Percentiles rank a stretch among this genome's conserved stretches.
Conservation (phyloP, 2,113 vertebrate genomes). For the Budorcas taxicolor region DNA sequence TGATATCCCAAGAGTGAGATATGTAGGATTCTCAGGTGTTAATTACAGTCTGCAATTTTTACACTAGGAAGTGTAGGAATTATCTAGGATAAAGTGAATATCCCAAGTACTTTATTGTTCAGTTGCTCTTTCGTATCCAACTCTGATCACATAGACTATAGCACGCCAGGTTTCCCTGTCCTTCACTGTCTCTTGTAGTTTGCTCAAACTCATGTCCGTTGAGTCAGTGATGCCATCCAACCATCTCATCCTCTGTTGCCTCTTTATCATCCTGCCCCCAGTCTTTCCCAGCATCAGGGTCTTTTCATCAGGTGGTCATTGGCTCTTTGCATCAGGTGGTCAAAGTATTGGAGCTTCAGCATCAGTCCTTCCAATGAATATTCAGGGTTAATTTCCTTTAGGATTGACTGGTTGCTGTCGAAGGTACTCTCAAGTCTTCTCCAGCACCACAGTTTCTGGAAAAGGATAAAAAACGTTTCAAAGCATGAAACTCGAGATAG, state of each 20-base stretch:
- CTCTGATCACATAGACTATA: neutral
- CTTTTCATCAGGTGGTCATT: neutral
- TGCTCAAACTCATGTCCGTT: neutral
- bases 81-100: neutral
- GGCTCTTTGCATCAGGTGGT: neutral
- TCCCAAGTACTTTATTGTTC: neutral
- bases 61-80: slow-evolving; percentile 1
- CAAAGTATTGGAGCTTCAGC: neutral
- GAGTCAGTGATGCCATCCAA: neutral
- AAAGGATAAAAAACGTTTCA: neutral
- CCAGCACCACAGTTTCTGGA: neutral
- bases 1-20: neutral
- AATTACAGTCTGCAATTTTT: slow-evolving; percentile 17
- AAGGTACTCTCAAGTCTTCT: neutral
- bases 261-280: neutral
- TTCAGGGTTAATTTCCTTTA: neutral
- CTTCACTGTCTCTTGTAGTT: neutral
- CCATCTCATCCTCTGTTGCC: neutral
- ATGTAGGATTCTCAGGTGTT: neutral
- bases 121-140: neutral
- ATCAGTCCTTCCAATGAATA: neutral
- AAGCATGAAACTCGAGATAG: neutral
- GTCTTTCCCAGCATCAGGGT: neutral
- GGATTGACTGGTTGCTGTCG: neutral
- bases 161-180: neutral